Base-by-base conservation (phyloP, 2,888 invertebrate species). In the Ceriagrion tenellum region DNA sequence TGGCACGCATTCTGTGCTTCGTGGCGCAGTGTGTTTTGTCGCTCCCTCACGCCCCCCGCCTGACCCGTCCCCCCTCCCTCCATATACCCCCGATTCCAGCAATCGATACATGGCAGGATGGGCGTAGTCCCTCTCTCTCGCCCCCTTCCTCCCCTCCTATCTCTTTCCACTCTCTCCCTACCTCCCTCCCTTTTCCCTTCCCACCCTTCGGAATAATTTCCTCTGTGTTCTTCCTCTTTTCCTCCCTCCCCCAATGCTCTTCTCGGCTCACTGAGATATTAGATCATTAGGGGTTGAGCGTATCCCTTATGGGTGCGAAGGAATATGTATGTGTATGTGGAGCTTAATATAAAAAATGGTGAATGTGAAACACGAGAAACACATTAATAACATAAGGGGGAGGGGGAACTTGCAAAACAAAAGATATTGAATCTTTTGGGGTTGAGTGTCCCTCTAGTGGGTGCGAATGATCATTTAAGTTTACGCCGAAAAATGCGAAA, bases 1-100 rank as follows among this genome's bases (percentile, higher is more conserved):
- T 59, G 59, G 81, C 81, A 81, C 81, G 81, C 81, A 81, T 81
- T 81, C 81, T 81, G 81, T 81, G 59, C 59, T 81, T n/a, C 81
- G 35, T 81, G 81, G 81, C 81, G 81, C 81, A 81, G 81, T 30
- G 69, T 69, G 81, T 81, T 81, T 81, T 81, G 74, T 74, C 74
- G 74, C 74, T 30, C 23, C 30, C 74, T 10, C 56, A 8, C 12
- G 20, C 12, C 59, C 10, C 16, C 2, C 59, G 0, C 59, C 59
- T 16, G 10, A 6, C 59, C 59, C 18, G 10, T 59, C 59, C 13
- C 59, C 18, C 59, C 13, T 20, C 13, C 59, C 81, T 16, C 81
- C 81, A 16, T 81, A 69, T 69, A 81, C 30, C 81, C 81, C 81
- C 81, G 81, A 81, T 81, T 12, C 81, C 81, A 35, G 81, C 81